These are phyloP conservation scores for Microctenopoma lineatum DNA, from an alignment of 2,797 vertebrate genomes.

Conservation along the genomic window DNA sequence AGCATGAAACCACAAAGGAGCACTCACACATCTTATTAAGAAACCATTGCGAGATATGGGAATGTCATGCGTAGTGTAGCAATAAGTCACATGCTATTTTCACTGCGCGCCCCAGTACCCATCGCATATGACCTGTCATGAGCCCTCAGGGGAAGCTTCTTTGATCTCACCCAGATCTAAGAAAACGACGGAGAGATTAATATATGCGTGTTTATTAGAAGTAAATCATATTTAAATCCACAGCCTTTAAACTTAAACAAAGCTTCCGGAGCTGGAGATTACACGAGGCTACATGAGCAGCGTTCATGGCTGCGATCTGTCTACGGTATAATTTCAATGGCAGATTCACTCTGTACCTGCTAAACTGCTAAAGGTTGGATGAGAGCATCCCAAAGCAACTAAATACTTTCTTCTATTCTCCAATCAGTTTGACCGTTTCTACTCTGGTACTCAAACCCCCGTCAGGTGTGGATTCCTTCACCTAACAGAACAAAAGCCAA, in stretches of 20 bases:
- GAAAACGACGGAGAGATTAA: background rate
- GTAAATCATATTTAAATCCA: background rate
- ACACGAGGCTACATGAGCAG: conserved; percentile 36
- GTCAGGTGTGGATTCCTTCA: background rate
- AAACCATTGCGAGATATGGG: conserved; percentile 57
- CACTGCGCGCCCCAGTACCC: conserved; percentile 65
- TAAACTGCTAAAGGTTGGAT: conserved; percentile 11
- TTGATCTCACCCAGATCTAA: conserved; percentile 15
- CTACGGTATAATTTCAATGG: conserved; percentile 13
- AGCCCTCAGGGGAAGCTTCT: conserved; percentile 30
- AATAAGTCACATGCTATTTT: conserved; percentile 68
- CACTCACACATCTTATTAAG: conserved; percentile 57
- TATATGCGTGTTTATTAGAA: background rate
- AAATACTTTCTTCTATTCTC: background rate
- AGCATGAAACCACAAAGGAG: conserved; percentile 57
- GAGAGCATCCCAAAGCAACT: conserved; percentile 7
- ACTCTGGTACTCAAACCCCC: background rate
- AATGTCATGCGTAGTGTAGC: conserved; percentile 53
- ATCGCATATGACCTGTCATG: conserved; percentile 48
- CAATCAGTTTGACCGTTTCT: background rate
- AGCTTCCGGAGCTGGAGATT: conserved; percentile 24
- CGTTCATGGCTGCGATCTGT: conserved; percentile 29
- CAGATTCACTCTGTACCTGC: conserved; percentile 3
- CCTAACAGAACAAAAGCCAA: background rate
- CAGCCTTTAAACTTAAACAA: background rate